Evolutionary conservation across 2,888 invertebrate species (phyloP).

Genomic region (Notodonta ziczac): DNA sequence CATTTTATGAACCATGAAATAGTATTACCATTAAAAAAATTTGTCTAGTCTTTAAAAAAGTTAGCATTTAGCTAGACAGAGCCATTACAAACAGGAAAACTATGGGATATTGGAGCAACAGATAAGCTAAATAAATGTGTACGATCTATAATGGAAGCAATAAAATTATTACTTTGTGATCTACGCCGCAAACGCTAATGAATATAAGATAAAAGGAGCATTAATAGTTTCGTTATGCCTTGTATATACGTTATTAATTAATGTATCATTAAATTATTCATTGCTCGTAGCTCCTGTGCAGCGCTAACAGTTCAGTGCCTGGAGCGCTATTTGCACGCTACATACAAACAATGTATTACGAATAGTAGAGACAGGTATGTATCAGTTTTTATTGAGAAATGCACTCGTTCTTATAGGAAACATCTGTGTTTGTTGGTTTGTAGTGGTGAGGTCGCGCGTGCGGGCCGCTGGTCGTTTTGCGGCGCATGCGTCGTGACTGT

Average conservation of each 20-base stretch:
- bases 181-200: too few relatives aligned
- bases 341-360: neutral
- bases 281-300: neutral
- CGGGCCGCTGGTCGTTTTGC: conserved; percentile 68
- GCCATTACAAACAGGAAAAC: neutral
- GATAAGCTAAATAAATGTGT: too few relatives aligned
- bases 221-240: too few relatives aligned
- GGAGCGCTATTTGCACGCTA: neutral
- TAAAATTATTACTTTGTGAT: too few relatives aligned
- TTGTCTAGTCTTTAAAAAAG: neutral
- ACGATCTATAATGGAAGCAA: too few relatives aligned
- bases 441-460: conserved; percentile 71
- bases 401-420: conserved; percentile 28
- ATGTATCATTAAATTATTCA: neutral
- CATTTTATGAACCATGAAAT: neutral
- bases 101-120: neutral
- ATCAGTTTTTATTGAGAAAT: conserved; percentile 17
- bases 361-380: conserved; percentile 9
- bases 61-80: neutral
- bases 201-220: too few relatives aligned
- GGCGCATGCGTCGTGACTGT: conserved; percentile 79
- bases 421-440: conserved; percentile 27
- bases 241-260: too few relatives aligned
- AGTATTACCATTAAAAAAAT: neutral
- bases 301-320: neutral